Conservation (phyloP, 2,888 invertebrate species). For the Mimumesa dahlbomi region DNA sequence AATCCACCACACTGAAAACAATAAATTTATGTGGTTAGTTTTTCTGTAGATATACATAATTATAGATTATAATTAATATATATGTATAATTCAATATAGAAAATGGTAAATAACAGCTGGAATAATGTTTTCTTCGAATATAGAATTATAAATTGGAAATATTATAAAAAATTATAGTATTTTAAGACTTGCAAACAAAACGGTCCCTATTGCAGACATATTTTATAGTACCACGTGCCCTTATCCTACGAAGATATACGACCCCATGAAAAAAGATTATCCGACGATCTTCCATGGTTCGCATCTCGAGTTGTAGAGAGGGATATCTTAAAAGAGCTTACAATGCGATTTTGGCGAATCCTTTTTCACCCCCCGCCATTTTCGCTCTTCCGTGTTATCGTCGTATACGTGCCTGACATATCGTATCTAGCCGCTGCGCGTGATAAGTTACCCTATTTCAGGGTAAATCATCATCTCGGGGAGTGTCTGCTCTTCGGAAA, state of each 20-base stretch:
- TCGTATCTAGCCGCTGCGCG: constrained; percentile 6
- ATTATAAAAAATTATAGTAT: too few species aligned
- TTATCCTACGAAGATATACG: constrained; percentile 22
- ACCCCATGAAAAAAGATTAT: constrained; percentile 35
- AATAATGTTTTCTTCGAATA: too few species aligned
- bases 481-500: too few species aligned
- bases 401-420: constrained; percentile 29
- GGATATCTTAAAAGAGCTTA: constrained; percentile 49
- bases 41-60: too few species aligned
- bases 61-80: too few species aligned
- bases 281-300: constrained; percentile 25
- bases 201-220: neutral
- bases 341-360: constrained; percentile 49
- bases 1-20: constrained; percentile 76
- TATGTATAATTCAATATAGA: too few species aligned
- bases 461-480: constrained; percentile 12
- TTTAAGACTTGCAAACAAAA: too few species aligned
- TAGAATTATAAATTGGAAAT: too few species aligned
- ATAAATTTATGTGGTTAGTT: too few species aligned
- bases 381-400: constrained; percentile 40
- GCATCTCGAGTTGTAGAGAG: constrained; percentile 26
- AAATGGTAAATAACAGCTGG: too few species aligned
- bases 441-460: constrained; percentile 16
- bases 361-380: constrained; percentile 34
- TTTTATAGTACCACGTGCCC: constrained; percentile 1